These are phyloP conservation scores for Nycticryphes semicollaris DNA, from an alignment of 2,113 vertebrate genomes.

Conservation along the genomic window DNA sequence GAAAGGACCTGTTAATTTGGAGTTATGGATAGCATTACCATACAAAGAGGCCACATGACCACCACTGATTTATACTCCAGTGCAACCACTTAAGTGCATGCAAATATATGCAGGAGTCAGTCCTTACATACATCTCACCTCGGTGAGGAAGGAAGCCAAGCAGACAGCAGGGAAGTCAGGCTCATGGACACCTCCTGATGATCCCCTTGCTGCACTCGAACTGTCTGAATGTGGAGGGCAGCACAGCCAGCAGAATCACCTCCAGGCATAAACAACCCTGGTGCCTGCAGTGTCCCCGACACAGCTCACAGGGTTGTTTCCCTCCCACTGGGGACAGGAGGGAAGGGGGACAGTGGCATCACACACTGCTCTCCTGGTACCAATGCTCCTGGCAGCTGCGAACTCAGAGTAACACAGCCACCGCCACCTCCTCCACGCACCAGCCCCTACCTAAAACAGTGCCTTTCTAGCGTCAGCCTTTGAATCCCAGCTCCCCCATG, in stretches of 20 bases:
- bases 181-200: accelerated
- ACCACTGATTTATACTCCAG: neutral
- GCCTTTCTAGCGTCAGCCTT: neutral
- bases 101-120: accelerated
- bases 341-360: neutral
- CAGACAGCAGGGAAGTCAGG: neutral
- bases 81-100: accelerated
- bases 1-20: neutral
- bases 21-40: neutral
- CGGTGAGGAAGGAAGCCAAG: neutral
- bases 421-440: neutral
- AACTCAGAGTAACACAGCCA: neutral
- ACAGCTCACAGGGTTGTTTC: neutral
- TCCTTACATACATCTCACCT: accelerated
- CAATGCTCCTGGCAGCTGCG: neutral
- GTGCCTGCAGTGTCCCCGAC: accelerated
- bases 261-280: accelerated
- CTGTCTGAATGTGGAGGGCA: neutral
- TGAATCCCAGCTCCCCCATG: accelerated
- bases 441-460: neutral
- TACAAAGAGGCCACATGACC: accelerated
- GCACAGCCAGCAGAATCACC: neutral
- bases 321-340: accelerated
- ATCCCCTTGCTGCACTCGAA: accelerated
- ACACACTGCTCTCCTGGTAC: neutral